Evolutionary conservation across 2,888 invertebrate genomes (phyloP).

Genomic region (Heliconius ethilla): DNA sequence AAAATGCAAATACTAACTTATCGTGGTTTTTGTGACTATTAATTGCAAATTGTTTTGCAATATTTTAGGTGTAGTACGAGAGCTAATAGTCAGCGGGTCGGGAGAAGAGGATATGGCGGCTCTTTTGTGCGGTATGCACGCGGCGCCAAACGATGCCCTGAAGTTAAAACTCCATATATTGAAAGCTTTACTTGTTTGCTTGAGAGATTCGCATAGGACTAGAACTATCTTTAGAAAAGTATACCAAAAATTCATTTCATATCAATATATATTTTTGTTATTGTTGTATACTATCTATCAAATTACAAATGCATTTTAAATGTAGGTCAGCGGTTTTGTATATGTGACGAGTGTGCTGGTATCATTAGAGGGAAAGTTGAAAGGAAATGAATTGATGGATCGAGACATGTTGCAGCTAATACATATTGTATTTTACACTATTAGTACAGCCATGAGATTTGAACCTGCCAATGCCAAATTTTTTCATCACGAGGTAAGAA

Average conservation of each 20-base stretch:
- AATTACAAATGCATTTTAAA: conserved; percentile 26
- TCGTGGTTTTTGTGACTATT: too few species aligned
- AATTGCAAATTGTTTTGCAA: background rate
- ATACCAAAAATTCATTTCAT: conserved; percentile 30
- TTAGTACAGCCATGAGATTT: conserved; percentile 98
- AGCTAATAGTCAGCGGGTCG: conserved; percentile 93
- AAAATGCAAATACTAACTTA: background rate
- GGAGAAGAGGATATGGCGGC: conserved; percentile 98
- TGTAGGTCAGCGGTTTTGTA: conserved; percentile 94
- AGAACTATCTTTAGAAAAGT: conserved; percentile 98
- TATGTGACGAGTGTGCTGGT: conserved; percentile 98
- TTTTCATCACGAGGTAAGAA: conserved; percentile 93
- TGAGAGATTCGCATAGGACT: conserved; percentile 97
- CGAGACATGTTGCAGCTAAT: conserved; percentile 89
- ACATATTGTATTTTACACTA: conserved; percentile 95
- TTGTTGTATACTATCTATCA: background rate
- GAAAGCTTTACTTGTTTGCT: conserved; percentile 92
- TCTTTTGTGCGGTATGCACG: conserved; percentile 94
- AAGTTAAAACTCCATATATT: conserved; percentile 94
- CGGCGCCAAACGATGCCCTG: conserved; percentile 90
- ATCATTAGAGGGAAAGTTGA: conserved; percentile 92
- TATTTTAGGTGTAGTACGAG: conserved; percentile 88
- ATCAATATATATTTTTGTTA: background rate
- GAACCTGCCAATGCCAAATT: conserved; percentile 99
- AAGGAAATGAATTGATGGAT: conserved; percentile 67